Evolutionary conservation across 2,113 vertebrate species (phyloP).

Genomic region (Thinocorus orbignyianus): DNA sequence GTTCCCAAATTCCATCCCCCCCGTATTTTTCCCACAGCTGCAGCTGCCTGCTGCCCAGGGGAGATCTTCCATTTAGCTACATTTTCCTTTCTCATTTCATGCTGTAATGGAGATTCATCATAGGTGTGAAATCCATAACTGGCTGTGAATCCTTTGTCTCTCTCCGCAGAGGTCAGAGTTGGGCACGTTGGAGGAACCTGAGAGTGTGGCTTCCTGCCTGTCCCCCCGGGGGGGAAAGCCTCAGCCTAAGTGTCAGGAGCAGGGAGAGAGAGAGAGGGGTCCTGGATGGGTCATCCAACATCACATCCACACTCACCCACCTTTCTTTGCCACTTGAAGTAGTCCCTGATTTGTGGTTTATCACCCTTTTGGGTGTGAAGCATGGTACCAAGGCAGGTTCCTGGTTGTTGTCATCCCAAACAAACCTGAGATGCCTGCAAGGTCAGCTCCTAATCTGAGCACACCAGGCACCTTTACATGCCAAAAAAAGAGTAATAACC

Average conservation of each 20-base stretch:
- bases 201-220: not conserved
- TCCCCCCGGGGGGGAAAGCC: not conserved
- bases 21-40: not conserved
- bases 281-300: not conserved
- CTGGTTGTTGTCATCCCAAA: too few species aligned
- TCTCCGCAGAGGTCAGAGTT: constrained; percentile 30
- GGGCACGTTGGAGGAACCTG: not conserved
- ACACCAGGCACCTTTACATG: not conserved
- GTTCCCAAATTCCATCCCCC: not conserved
- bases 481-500: not conserved
- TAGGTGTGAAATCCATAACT: constrained; percentile 75
- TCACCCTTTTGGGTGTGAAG: not conserved
- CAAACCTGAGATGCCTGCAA: not conserved
- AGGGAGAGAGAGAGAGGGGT: not conserved
- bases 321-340: not conserved
- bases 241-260: not conserved
- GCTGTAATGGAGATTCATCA: constrained; percentile 77
- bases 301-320: not conserved
- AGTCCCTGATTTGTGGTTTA: not conserved
- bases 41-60: constrained; percentile 39
- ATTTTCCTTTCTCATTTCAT: constrained; percentile 80
- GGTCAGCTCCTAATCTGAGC: not conserved
- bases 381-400: not conserved
- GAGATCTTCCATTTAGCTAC: constrained; percentile 67
- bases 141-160: constrained; percentile 67